Evolutionary conservation across 1,140 invertebrate species (phyloP).

Genomic region (Matsumurasca onukii): DNA sequence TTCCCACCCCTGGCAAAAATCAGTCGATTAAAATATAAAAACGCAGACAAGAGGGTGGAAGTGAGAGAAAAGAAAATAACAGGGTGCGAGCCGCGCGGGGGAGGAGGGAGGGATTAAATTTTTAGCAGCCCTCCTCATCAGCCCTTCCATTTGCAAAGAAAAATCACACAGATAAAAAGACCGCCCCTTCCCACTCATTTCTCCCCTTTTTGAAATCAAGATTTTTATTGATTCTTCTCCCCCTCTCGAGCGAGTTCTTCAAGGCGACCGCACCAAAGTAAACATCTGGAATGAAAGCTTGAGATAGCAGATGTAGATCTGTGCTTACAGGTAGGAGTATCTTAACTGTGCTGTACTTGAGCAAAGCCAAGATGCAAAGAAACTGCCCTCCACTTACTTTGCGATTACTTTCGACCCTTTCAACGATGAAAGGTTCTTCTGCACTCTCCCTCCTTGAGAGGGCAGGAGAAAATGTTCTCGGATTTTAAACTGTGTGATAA

Average conservation of each 20-base stretch:
- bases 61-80: constrained; percentile 39
- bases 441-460: too few relatives aligned
- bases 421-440: too few relatives aligned
- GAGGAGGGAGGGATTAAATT: constrained; percentile 35
- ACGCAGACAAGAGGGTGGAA: constrained; percentile 23
- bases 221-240: constrained; percentile 34
- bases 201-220: constrained; percentile 33
- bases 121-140: constrained; percentile 39
- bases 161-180: constrained; percentile 33
- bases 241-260: constrained; percentile 21
- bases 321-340: too few relatives aligned
- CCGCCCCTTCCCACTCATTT: constrained; percentile 31
- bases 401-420: too few relatives aligned
- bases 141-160: constrained; percentile 35
- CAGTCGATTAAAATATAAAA: constrained; percentile 30
- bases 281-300: constrained; percentile 10
- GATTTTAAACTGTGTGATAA: too few relatives aligned
- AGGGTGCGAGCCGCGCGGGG: constrained; percentile 24
- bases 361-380: too few relatives aligned
- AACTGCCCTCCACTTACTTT: too few relatives aligned
- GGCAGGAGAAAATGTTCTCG: too few relatives aligned
- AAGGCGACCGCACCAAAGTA: constrained; percentile 19
- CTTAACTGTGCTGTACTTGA: too few relatives aligned
- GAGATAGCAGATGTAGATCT: too few relatives aligned
- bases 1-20: constrained; percentile 30